Conservation (phyloP, 2,797 vertebrate species). For the Basileuterus tristriatus region DNA sequence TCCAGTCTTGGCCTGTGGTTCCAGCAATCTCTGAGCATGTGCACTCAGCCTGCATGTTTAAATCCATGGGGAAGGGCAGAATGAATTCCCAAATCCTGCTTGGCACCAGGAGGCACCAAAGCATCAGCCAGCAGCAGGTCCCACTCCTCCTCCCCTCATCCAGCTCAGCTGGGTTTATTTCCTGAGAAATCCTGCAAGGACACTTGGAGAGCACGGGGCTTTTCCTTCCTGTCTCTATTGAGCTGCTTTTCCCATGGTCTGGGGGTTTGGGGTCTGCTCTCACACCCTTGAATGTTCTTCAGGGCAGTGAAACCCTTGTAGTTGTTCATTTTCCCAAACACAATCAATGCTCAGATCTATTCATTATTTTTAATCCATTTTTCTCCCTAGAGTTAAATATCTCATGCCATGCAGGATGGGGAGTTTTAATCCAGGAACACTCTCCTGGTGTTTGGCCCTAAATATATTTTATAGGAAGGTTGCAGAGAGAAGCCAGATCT, state of each 20-base stretch:
- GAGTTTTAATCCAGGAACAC: rapidly evolving
- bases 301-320: neutral
- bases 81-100: conserved; percentile 16
- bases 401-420: neutral
- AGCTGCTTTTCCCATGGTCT: neutral
- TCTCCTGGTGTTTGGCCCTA: neutral
- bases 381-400: rapidly evolving
- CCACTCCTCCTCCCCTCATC: neutral
- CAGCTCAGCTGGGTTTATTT: neutral
- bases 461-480: neutral
- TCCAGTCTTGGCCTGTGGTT: conserved; percentile 20
- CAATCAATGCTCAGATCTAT: neutral
- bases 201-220: neutral
- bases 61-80: neutral
- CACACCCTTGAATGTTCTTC: neutral
- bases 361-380: rapidly evolving
- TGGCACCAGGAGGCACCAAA: neutral
- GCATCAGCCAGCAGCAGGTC: neutral
- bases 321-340: neutral
- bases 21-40: conserved; percentile 52
- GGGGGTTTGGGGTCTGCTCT: neutral
- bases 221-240: conserved; percentile 53
- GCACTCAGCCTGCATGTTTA: conserved; percentile 56
- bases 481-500: neutral
- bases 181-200: neutral